phyloP scores from a whole-genome alignment of 1,140 invertebrate genomes.

The Temnothorax longispinosus region DNA sequence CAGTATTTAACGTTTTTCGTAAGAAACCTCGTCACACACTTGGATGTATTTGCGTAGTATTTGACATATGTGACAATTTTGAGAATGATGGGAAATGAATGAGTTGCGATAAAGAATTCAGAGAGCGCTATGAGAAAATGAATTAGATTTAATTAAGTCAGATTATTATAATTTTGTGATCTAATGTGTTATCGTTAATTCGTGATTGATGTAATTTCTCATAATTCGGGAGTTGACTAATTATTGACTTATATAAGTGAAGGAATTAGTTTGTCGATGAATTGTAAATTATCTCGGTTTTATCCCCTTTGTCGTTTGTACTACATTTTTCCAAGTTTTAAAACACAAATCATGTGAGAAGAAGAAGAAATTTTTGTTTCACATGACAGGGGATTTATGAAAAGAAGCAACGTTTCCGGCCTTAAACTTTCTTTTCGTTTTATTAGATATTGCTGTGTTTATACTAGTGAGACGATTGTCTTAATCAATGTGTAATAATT shows the following conservation, averaged over 20 bases:
- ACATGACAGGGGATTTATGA: not conserved
- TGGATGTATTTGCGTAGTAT: conserved; percentile 34
- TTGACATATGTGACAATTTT: not conserved
- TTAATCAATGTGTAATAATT: conserved; percentile 73
- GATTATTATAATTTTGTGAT: conserved; percentile 12
- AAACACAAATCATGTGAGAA: not conserved
- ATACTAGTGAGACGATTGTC: conserved; percentile 72
- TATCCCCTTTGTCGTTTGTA: not conserved
- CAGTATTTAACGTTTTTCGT: conserved; percentile 41
- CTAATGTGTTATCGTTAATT: not conserved
- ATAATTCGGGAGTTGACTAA: not conserved
- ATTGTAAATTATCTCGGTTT: not conserved
- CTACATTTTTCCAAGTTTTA: not conserved
- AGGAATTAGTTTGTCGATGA: not conserved
- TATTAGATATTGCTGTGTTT: conserved; percentile 59
- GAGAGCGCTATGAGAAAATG: not conserved
- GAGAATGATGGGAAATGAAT: conserved; percentile 6
- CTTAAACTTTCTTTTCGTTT: conserved; percentile 12
- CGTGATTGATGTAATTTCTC: not conserved
- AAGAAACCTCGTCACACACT: not conserved
- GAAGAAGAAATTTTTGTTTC: not conserved
- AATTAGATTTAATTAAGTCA: conserved; percentile 33
- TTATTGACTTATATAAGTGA: not conserved
- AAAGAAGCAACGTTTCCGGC: not conserved
- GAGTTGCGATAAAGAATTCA: not conserved